phyloP scores from a whole-genome alignment of 37 sponge, comb jelly and placozoan species.

The Oscarella lobularis region DNA sequence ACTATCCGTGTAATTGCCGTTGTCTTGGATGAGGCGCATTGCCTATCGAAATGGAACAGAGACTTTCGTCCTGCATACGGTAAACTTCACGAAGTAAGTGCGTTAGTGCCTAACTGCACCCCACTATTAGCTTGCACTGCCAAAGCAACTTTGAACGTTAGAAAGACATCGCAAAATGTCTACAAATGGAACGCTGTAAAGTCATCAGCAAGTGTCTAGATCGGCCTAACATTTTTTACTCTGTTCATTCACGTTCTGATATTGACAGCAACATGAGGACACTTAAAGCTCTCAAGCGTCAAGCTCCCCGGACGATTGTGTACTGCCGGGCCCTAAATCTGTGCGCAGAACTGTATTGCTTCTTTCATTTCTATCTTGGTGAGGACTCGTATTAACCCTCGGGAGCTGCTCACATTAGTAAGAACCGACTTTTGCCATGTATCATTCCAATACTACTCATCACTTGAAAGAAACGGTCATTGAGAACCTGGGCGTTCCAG shows the following conservation, averaged over 20 bases:
- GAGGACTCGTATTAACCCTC: slow-evolving; percentile 17
- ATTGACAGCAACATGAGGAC: slow-evolving; percentile 4
- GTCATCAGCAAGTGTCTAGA: slow-evolving; percentile 14
- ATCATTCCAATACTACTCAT: slow-evolving; percentile 19
- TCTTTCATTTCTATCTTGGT: slow-evolving; percentile 11
- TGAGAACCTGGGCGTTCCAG: slow-evolving; percentile 6
- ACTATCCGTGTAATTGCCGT: too few species aligned
- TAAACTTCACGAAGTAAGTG: too few species aligned
- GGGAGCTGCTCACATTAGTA: slow-evolving; percentile 13
- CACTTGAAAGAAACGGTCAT: slow-evolving; percentile 20
- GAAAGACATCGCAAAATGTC: slow-evolving; percentile 3
- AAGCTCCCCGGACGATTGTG: slow-evolving; percentile 12
- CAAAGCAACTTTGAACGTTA: background rate
- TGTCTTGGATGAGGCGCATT: too few species aligned
- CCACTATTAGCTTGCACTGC: too few species aligned
- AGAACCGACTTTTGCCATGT: slow-evolving; percentile 27
- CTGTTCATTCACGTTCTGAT: slow-evolving; percentile 6
- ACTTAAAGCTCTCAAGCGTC: background rate
- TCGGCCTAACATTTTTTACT: slow-evolving; percentile 31
- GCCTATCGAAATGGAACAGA: too few species aligned
- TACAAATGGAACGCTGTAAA: slow-evolving; percentile 10
- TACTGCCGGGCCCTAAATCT: slow-evolving; percentile 28
- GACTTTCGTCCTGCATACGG: too few species aligned
- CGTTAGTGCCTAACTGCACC: too few species aligned
- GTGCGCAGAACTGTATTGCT: slow-evolving; percentile 26